phyloP scores from a whole-genome alignment of 2,113 vertebrate genomes.

The Saguinus midas region DNA sequence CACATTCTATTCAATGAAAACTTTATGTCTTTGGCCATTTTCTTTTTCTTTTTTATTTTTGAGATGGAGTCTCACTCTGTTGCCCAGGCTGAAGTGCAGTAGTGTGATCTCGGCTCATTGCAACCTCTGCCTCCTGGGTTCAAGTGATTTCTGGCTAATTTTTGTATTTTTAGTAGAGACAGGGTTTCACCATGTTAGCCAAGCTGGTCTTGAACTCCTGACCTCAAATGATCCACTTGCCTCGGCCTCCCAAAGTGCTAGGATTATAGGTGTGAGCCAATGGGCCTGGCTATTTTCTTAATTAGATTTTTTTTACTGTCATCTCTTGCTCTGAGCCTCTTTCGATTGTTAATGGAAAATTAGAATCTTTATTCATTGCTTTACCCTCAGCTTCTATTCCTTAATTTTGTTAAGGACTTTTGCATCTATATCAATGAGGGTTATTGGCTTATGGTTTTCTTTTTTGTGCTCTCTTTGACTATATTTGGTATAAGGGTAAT shows the following conservation, averaged over 20 bases:
- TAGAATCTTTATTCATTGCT: background rate
- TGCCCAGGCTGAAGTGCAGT: no score
- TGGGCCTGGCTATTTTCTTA: no score
- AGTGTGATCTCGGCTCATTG: fast-evolving
- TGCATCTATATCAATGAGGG: background rate
- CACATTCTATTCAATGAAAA: background rate
- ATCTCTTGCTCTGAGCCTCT: background rate
- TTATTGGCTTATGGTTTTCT: background rate
- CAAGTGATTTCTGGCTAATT: background rate
- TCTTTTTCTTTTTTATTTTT: background rate
- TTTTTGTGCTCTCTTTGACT: background rate
- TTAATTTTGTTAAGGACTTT: background rate
- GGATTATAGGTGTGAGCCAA: background rate
- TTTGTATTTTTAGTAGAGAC: background rate
- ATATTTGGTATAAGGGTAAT: background rate
- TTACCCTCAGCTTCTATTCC: background rate
- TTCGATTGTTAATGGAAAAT: background rate
- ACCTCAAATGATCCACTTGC: background rate
- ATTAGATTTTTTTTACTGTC: background rate
- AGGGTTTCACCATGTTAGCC: background rate
- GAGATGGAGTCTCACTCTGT: no score
- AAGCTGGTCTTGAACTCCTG: background rate
- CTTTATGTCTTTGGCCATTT: background rate
- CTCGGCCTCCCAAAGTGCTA: background rate
- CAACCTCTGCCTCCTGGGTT: no score